Evolutionary conservation across 2,113 vertebrate species (phyloP), one percentile per base, ranked within the genome.

Genomic region (Diadophis punctatus): DNA sequence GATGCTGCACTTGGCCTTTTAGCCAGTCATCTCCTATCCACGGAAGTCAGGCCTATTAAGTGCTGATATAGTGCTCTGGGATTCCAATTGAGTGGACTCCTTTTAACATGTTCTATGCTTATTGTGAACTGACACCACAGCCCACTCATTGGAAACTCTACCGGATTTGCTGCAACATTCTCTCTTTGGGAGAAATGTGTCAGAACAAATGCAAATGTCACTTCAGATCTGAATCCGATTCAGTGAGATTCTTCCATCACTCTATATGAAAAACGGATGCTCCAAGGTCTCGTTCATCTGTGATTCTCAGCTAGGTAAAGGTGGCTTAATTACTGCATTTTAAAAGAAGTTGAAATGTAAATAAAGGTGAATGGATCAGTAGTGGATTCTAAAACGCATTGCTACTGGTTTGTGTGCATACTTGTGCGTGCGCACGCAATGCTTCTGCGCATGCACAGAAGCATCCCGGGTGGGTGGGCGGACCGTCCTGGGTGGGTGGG

Each of bases 31-130:
- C 87, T 55, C 80, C 88, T 52, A 68, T 91, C 80, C 80, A 87
- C n/a, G 87, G 91, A 89, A 60, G 93, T 85, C 39, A 89, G 87
- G 80, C 87, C 90, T 91, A 93, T 93, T 91, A 91, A 92, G 87
- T 93, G 87, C 90, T 91, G 90, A 91, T 93, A 91, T 53, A 89
- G 90, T 63, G 56, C 90, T 87, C 86, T 93, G 93, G 93, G 90
- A 93, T 91, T 91, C 93, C 46, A 51, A 92, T 74, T 90, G 93
- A 93, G 90, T 93, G 90, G 90, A 91, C 86, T 93, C 56, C 90
- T 91, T 93, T 91, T 91, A 93, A 93, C 90, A 74, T 91, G 80
- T 92, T 91, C 89, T 92, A 49, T 86, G 56, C 93, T 93, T 93
- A 93, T 93, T 91, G 68, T 90, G 56, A 39, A 90, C 87, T 90